These are phyloP conservation scores for Macropis europaea DNA, from an alignment of 2,888 invertebrate species.

Conservation along the genomic window DNA sequence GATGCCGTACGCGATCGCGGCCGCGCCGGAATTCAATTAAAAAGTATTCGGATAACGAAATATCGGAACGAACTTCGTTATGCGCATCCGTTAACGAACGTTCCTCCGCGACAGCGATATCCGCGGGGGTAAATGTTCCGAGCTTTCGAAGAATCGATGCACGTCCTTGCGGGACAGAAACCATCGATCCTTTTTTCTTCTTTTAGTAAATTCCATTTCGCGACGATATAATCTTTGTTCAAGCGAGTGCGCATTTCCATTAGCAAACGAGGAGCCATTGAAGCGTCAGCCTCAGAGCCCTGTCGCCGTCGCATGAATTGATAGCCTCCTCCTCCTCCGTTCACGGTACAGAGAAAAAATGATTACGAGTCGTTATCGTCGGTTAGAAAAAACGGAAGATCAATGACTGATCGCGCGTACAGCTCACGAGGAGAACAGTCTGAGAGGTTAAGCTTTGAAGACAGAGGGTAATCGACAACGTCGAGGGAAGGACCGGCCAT, in stretches of 20 bases:
- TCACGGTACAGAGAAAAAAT: neutral
- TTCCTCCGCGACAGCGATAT: neutral
- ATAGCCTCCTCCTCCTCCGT: neutral
- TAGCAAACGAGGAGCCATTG: neutral
- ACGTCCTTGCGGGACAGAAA: neutral
- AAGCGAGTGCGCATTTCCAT: neutral
- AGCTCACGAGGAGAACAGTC: conserved; percentile 20
- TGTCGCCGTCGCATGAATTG: too few relatives aligned
- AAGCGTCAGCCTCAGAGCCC: neutral
- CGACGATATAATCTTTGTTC: too few relatives aligned
- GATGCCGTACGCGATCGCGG: neutral
- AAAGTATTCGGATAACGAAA: conserved; percentile 4
- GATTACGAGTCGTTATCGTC: neutral
- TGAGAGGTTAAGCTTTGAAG: conserved; percentile 51
- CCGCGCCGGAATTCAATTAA: conserved; percentile 8
- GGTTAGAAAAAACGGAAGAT: neutral
- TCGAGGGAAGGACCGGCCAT: conserved; percentile 52
- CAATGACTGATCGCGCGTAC: conserved; percentile 30
- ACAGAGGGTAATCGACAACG: conserved; percentile 57
- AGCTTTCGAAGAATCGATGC: too few relatives aligned
- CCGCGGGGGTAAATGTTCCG: neutral
- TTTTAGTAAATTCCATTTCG: too few relatives aligned
- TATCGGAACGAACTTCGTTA: conserved; percentile 2
- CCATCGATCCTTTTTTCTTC: too few relatives aligned
- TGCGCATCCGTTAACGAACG: conserved; percentile 2